A percentile compares a stretch with the other conserved stretches of the same genome.
Conservation (phyloP, 2,113 vertebrate genomes). For the Zonotrichia leucophrys region DNA sequence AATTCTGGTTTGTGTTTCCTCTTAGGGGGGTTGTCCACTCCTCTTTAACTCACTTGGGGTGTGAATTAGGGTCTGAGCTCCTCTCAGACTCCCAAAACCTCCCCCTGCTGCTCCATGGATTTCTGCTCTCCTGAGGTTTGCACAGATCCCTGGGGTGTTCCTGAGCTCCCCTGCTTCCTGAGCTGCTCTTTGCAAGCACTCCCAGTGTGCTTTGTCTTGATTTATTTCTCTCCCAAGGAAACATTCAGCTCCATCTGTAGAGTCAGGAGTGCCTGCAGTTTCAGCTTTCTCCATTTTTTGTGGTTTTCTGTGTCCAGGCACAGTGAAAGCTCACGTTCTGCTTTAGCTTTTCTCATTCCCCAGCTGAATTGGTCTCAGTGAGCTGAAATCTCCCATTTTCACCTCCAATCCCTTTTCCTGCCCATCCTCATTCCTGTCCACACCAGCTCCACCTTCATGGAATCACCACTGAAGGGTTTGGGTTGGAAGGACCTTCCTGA, state of each 20-base stretch:
- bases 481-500: neutral
- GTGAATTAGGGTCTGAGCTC: too few relatives aligned
- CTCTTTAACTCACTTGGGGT: neutral
- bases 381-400: neutral
- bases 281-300: neutral
- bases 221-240: neutral
- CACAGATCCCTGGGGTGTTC: accelerated
- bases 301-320: neutral
- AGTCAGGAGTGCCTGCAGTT: neutral
- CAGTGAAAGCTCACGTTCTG: neutral
- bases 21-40: neutral
- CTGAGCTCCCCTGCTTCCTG: neutral
- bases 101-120: neutral
- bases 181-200: neutral
- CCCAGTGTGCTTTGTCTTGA: neutral
- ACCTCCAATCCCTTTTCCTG: neutral
- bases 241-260: neutral
- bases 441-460: neutral
- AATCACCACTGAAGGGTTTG: neutral
- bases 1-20: neutral
- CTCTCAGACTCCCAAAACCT: neutral
- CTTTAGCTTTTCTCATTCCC: neutral
- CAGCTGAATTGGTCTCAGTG: neutral
- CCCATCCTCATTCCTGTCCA: neutral
- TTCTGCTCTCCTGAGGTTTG: accelerated